These are phyloP conservation scores for Microplitis manilae DNA, from an alignment of 2,888 invertebrate species.

Conservation along the genomic window DNA sequence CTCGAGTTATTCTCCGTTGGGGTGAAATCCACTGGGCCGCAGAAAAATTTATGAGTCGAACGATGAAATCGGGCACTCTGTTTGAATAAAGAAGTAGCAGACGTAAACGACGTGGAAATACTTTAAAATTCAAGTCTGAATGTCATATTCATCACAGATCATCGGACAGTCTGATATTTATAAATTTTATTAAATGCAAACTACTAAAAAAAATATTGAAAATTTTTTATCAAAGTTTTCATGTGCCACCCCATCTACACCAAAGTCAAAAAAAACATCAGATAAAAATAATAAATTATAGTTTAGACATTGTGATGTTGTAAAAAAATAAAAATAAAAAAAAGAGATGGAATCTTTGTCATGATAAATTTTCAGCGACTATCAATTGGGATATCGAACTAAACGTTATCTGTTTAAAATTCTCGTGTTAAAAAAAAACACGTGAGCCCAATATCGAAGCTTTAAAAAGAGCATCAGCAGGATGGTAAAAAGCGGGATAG, in stretches of 20 bases:
- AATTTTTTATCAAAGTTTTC: not conserved
- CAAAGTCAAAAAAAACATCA: slow-evolving; percentile 19
- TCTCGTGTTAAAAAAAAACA: slow-evolving; percentile 21
- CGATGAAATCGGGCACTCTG: slow-evolving; percentile 55
- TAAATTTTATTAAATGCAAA: too few species aligned
- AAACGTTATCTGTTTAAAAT: slow-evolving; percentile 55
- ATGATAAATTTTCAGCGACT: slow-evolving; percentile 58
- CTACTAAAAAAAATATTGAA: slow-evolving; percentile 7
- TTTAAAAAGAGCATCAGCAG: not conserved
- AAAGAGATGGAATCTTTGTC: slow-evolving; percentile 5
- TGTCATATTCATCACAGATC: slow-evolving; percentile 57
- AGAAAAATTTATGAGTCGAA: slow-evolving; percentile 59
- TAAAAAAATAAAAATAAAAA: slow-evolving; percentile 6
- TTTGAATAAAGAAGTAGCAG: slow-evolving; percentile 64
- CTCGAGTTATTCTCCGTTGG: slow-evolving; percentile 4
- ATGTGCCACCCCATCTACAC: not conserved
- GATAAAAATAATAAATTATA: slow-evolving; percentile 13
- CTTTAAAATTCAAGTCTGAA: slow-evolving; percentile 59
- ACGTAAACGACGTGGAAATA: slow-evolving; percentile 63
- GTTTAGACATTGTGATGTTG: not conserved
- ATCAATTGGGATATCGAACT: slow-evolving; percentile 51
- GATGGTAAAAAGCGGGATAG: not conserved
- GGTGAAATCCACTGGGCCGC: slow-evolving; percentile 20
- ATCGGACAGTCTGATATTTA: slow-evolving; percentile 51
- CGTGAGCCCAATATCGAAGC: not conserved